A percentile compares a stretch with the other conserved stretches of the same genome.
These are phyloP conservation scores for Leptopilina syphax DNA, from an alignment of 2,888 invertebrate genomes.

Conservation along the genomic window DNA sequence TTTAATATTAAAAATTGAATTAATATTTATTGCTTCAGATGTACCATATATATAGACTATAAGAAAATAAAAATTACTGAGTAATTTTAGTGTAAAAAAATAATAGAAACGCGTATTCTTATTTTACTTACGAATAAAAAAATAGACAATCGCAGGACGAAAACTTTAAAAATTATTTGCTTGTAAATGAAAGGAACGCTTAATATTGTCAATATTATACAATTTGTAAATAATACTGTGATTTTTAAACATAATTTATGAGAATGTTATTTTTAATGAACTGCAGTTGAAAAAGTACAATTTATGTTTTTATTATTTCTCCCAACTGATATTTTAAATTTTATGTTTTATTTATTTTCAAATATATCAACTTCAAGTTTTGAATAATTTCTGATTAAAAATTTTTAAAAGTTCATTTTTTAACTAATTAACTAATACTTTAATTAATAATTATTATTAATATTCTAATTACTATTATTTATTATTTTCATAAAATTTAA, in stretches of 20 bases:
- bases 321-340: background rate
- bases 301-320: background rate
- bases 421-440: too few species aligned
- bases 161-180: background rate
- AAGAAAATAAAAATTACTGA: background rate
- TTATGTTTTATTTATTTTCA: too few species aligned
- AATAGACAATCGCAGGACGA: slow-evolving; percentile 46
- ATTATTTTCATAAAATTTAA: too few species aligned
- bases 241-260: slow-evolving; percentile 62
- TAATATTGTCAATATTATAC: slow-evolving; percentile 13
- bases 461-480: too few species aligned
- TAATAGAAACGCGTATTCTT: background rate
- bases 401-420: too few species aligned
- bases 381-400: too few species aligned
- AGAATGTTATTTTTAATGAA: slow-evolving; percentile 66
- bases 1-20: background rate
- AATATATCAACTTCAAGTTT: too few species aligned
- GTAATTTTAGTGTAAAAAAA: slow-evolving; percentile 19
- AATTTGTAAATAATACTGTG: slow-evolving; percentile 58
- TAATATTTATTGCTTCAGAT: slow-evolving; percentile 23
- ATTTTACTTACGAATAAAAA: slow-evolving; percentile 22
- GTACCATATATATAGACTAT: background rate
- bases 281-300: slow-evolving; percentile 52
- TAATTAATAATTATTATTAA: too few species aligned
- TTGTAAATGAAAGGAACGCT: slow-evolving; percentile 25